Percentiles rank a stretch among this genome's conserved stretches.
phyloP scores from a whole-genome alignment of 2,797 vertebrate genomes.

The Toxotes lorentzi region DNA sequence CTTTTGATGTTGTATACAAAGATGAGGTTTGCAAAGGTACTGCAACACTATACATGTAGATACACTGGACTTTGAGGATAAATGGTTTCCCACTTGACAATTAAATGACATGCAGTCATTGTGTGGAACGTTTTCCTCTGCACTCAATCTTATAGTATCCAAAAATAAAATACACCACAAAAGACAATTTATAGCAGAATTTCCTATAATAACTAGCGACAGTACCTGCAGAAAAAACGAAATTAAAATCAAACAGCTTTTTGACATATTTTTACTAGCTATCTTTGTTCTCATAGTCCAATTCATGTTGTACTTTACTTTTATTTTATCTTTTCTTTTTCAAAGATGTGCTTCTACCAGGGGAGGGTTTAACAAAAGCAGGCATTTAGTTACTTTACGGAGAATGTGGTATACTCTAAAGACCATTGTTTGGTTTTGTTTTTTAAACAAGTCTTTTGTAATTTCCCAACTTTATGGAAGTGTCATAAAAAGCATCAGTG shows the following conservation, averaged over 20 bases:
- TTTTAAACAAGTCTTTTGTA: background rate
- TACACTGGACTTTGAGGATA: background rate
- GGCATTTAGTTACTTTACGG: background rate
- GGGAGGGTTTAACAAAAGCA: background rate
- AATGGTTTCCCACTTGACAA: background rate
- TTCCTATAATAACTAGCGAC: background rate
- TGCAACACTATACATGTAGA: background rate
- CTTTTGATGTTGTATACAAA: background rate
- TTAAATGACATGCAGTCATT: background rate
- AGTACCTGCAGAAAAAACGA: too few species aligned
- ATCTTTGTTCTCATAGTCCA: background rate
- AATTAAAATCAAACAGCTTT: background rate
- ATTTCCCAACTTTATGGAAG: background rate
- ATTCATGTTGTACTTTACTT: too few species aligned
- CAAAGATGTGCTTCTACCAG: background rate
- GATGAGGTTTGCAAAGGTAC: background rate
- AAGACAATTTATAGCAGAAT: background rate
- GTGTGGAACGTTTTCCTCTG: conserved; percentile 4
- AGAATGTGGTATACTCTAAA: background rate
- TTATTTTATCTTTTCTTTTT: background rate
- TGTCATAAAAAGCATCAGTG: conserved; percentile 9
- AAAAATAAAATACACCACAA: conserved; percentile 17
- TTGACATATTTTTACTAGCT: background rate
- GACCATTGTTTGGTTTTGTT: background rate
- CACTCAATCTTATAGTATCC: background rate